A percentile compares a stretch with the other conserved stretches of the same genome.
phyloP scores from a whole-genome alignment of 2,888 invertebrate genomes.

The Zaprionus bogoriensis region DNA sequence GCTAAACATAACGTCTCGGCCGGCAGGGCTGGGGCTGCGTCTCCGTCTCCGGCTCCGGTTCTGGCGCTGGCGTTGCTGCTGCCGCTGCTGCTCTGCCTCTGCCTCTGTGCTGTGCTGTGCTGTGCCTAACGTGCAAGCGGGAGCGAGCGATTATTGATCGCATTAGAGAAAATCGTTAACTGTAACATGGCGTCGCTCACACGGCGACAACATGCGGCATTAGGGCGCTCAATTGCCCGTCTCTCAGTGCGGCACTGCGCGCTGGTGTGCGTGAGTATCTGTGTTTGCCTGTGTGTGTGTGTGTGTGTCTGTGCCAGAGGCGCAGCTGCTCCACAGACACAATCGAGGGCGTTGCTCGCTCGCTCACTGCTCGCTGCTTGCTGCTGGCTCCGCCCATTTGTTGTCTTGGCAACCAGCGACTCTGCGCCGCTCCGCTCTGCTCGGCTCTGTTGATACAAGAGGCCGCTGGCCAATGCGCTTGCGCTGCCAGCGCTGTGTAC shows the following conservation, averaged over 20 bases:
- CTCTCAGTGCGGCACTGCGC: constrained; percentile 7
- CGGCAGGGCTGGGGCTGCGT: constrained; percentile 11
- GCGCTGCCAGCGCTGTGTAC: constrained; percentile 74
- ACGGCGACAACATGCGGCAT: constrained; percentile 30
- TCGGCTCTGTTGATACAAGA: constrained; percentile 73
- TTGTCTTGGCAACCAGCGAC: constrained; percentile 71
- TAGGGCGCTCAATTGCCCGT: constrained; percentile 25
- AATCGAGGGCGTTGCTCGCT: constrained; percentile 62
- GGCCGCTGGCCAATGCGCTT: constrained; percentile 75
- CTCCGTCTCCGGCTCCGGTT: constrained; percentile 7
- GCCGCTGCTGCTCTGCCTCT: constrained; percentile 6
- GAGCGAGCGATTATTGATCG: constrained; percentile 77
- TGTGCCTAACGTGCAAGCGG: too few species aligned
- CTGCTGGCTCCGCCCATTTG: constrained; percentile 65
- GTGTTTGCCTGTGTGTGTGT: constrained; percentile 12
- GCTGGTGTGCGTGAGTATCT: constrained; percentile 1
- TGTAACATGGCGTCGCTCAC: constrained; percentile 79
- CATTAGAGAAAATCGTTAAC: constrained; percentile 79
- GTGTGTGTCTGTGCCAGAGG: constrained; percentile 12
- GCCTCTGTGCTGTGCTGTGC: too few species aligned
- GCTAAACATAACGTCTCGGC: constrained; percentile 63
- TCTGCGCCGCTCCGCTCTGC: constrained; percentile 10
- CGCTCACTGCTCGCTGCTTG: constrained; percentile 5
- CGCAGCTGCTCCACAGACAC: constrained; percentile 40
- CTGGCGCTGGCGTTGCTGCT: background rate